These are phyloP conservation scores for Lasioglossum lativentre DNA, from an alignment of 2,888 invertebrate species.

Conservation along the genomic window DNA sequence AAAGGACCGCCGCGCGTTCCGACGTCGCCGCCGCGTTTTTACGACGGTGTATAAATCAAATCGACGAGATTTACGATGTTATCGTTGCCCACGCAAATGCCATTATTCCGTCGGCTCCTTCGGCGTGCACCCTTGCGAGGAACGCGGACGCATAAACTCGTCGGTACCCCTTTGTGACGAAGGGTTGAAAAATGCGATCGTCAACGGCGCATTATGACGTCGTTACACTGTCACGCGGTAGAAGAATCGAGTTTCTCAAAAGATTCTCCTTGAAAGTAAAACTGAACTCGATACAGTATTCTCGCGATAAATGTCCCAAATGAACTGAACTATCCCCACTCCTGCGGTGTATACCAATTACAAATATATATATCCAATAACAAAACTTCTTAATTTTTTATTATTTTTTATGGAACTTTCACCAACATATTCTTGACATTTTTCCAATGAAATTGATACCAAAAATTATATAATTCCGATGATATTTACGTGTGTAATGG, in stretches of 20 bases:
- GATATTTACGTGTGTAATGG: no score
- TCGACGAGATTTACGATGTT: slow-evolving; percentile 27
- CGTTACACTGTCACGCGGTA: background rate
- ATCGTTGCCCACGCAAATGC: slow-evolving; percentile 24
- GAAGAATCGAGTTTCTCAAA: background rate
- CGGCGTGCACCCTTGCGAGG: background rate
- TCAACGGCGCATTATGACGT: slow-evolving; percentile 17
- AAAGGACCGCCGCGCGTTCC: slow-evolving; percentile 9
- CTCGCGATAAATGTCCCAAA: no score
- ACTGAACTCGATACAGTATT: no score
- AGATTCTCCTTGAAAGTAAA: background rate
- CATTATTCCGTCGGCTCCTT: slow-evolving; percentile 16
- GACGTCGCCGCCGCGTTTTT: slow-evolving; percentile 4
- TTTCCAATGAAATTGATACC: no score
- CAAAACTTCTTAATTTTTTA: no score
- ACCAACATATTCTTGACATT: no score
- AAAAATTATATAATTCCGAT: no score
- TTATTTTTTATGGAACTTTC: no score
- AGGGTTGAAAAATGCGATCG: slow-evolving; percentile 25
- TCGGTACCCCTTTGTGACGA: slow-evolving; percentile 3
- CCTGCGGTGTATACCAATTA: no score
- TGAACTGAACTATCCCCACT: no score
- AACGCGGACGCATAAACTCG: slow-evolving; percentile 21
- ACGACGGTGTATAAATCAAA: slow-evolving; percentile 22
- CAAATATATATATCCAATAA: no score